A percentile compares a stretch with the other conserved stretches of the same genome.
Conservation (phyloP, 2,797 vertebrate genomes). For the Merluccius polli region DNA sequence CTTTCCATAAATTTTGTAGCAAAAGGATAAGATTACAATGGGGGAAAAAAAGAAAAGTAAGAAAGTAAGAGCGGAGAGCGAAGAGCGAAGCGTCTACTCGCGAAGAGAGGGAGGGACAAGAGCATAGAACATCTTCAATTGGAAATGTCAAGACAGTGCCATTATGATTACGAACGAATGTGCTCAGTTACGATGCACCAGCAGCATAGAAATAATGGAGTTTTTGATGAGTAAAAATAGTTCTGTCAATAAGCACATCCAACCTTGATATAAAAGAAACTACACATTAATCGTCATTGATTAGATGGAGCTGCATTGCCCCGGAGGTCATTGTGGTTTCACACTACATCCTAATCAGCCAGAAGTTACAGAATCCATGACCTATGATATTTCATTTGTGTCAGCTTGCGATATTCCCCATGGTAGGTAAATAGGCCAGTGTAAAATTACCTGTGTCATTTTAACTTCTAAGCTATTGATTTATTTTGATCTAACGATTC, state of each 20-base stretch:
- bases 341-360: constrained; percentile 26
- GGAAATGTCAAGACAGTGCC: background rate
- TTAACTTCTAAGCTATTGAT: background rate
- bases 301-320: constrained; percentile 22
- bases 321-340: constrained; percentile 15
- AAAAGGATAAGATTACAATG: too few relatives aligned
- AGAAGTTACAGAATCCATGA: background rate
- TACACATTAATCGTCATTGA: constrained; percentile 43
- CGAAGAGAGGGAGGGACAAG: too few relatives aligned
- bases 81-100: too few relatives aligned
- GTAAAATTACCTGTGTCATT: background rate
- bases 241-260: constrained; percentile 24
- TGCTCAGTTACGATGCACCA: background rate
- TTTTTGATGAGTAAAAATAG: background rate
- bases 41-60: too few relatives aligned
- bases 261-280: constrained; percentile 42
- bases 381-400: background rate
- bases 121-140: background rate
- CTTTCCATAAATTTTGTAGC: too few relatives aligned
- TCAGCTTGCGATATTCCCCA: background rate
- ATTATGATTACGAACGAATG: background rate
- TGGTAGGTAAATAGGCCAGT: background rate
- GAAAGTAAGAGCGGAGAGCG: too few relatives aligned
- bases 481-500: background rate
- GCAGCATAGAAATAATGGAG: background rate